phyloP scores from a whole-genome alignment of 2,797 vertebrate species.

The Anguilla anguilla region DNA sequence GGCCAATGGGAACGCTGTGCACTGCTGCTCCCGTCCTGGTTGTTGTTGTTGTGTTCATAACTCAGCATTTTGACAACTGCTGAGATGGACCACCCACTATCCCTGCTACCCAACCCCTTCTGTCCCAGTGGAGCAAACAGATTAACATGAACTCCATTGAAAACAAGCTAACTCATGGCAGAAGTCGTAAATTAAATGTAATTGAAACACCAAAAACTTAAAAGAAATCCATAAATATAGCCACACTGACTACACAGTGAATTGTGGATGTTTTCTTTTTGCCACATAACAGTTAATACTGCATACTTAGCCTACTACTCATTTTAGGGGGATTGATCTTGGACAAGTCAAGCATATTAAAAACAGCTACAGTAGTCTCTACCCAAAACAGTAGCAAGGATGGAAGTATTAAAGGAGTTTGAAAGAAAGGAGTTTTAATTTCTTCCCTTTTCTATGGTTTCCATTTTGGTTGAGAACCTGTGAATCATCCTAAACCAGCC shows the following conservation, averaged over 20 bases:
- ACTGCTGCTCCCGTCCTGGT: neutral
- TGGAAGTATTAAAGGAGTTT: neutral
- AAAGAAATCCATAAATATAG: neutral
- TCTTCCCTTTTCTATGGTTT: neutral
- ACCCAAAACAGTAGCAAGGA: neutral
- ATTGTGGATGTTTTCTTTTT: neutral
- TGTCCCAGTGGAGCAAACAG: neutral
- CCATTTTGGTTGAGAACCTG: neutral
- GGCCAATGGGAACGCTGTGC: neutral
- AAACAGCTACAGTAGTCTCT: neutral
- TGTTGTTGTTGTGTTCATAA: neutral
- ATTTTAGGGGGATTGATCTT: neutral
- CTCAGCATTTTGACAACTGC: constrained; percentile 1
- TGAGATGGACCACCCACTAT: neutral
- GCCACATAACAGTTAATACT: neutral
- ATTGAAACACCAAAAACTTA: neutral
- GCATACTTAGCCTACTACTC: neutral
- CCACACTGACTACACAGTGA: neutral
- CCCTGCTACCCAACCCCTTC: neutral
- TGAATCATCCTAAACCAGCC: neutral
- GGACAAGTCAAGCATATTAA: neutral
- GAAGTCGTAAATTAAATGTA: neutral
- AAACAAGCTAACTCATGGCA: neutral
- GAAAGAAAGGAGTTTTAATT: neutral
- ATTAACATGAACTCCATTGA: neutral